A percentile compares a stretch with the other conserved stretches of the same genome.
Evolutionary conservation across 2,113 vertebrate genomes (phyloP).

Genomic region (Cyprinus carpio): DNA sequence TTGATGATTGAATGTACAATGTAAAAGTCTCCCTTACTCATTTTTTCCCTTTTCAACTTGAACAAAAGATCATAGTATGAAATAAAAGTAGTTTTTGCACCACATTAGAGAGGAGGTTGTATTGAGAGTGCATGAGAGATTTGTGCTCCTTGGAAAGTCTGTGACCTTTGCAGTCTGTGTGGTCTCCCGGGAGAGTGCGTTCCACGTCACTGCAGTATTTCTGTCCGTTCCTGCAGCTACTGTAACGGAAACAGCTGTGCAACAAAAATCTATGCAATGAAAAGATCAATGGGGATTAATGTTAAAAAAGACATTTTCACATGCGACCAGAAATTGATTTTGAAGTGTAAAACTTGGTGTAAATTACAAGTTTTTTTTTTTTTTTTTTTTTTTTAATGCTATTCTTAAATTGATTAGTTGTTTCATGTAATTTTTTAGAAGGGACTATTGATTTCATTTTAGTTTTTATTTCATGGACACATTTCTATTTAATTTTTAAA

Average conservation of each 20-base stretch:
- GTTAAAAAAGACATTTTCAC: background rate
- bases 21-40: background rate
- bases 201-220: conserved; percentile 44
- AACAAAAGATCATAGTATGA: background rate
- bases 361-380: no score
- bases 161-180: conserved; percentile 19
- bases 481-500: background rate
- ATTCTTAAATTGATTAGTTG: background rate
- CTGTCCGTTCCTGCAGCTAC: conserved; percentile 10
- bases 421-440: background rate
- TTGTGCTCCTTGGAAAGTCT: conserved; percentile 24
- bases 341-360: background rate
- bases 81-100: background rate
- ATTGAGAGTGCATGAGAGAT: conserved; percentile 48
- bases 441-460: background rate
- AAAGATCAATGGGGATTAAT: background rate
- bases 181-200: conserved; percentile 25
- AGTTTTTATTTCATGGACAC: background rate
- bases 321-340: conserved; percentile 2
- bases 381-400: background rate
- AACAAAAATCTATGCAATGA: background rate
- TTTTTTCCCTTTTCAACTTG: background rate
- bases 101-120: background rate
- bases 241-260: conserved; percentile 10
- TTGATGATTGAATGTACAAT: background rate